A percentile compares a stretch with the other conserved stretches of the same genome.
phyloP scores from a whole-genome alignment of 2,113 vertebrate species.

The Bubo bubo region DNA sequence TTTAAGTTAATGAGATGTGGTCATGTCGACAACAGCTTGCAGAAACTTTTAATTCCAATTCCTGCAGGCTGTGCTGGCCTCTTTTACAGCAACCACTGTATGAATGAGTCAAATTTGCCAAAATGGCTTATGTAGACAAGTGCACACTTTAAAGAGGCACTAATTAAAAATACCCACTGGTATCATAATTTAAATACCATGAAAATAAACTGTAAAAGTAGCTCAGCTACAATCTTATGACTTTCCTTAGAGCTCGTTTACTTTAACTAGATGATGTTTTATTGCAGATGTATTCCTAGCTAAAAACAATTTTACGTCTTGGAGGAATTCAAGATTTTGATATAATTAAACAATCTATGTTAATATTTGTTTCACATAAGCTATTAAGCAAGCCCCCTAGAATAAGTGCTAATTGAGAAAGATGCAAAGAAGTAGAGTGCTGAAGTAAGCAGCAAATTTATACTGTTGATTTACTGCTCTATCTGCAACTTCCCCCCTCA shows the following conservation, averaged over 20 bases:
- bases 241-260: constrained; percentile 72
- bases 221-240: constrained; percentile 71
- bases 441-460: constrained; percentile 55
- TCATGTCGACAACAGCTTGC: constrained; percentile 82
- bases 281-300: constrained; percentile 57
- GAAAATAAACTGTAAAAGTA: constrained; percentile 82
- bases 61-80: constrained; percentile 83
- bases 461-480: constrained; percentile 53
- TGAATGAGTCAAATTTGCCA: constrained; percentile 83
- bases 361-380: constrained; percentile 79
- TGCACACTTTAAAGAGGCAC: constrained; percentile 76
- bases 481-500: constrained; percentile 35
- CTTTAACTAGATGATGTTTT: constrained; percentile 73
- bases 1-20: constrained; percentile 85
- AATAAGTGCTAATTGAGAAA: constrained; percentile 73
- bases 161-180: constrained; percentile 87
- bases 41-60: constrained; percentile 83
- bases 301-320: constrained; percentile 74
- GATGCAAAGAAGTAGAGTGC: constrained; percentile 59
- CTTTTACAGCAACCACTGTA: constrained; percentile 79
- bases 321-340: constrained; percentile 74
- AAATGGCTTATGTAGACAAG: constrained; percentile 83
- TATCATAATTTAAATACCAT: constrained; percentile 84
- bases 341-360: constrained; percentile 78
- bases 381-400: constrained; percentile 70